Conservation (phyloP, 2,113 vertebrate genomes). For the Sclerurus mexicanus region DNA sequence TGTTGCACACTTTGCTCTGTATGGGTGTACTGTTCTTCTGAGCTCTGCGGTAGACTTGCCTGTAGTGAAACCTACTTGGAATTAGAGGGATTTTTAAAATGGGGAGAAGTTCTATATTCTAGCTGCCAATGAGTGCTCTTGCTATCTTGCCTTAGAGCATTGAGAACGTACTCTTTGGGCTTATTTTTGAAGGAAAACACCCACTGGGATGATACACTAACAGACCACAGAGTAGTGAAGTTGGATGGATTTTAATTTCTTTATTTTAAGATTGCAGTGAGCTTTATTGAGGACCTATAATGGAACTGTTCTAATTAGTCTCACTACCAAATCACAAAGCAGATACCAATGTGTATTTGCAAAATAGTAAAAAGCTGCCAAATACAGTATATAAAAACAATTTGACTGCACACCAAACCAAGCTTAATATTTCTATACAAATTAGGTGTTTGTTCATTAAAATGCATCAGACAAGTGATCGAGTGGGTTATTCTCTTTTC, state of each 20-base stretch:
- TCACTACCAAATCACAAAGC: neutral
- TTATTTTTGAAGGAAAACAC: neutral
- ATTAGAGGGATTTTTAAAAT: conserved; percentile 8
- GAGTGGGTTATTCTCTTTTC: neutral
- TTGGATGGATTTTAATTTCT: neutral
- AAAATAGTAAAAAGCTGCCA: neutral
- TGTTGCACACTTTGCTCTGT: conserved; percentile 42
- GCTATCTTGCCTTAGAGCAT: conserved; percentile 45
- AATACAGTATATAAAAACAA: neutral
- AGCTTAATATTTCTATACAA: neutral
- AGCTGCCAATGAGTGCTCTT: conserved; percentile 10
- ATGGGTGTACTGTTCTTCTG: conserved; percentile 43
- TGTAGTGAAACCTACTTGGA: conserved; percentile 27
- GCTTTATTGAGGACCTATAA: neutral
- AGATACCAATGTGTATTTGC: neutral
- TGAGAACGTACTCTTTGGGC: conserved; percentile 60
- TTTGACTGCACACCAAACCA: neutral
- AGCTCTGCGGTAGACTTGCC: conserved; percentile 54
- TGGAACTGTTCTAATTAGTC: neutral
- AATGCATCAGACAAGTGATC: neutral
- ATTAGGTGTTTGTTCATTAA: neutral
- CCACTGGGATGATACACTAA: neutral
- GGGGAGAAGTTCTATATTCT: neutral
- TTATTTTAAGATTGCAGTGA: neutral
- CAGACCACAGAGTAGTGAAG: neutral